A percentile compares a stretch with the other conserved stretches of the same genome.
Conservation (phyloP, 2,888 invertebrate species). For the Eristalis tenax region DNA sequence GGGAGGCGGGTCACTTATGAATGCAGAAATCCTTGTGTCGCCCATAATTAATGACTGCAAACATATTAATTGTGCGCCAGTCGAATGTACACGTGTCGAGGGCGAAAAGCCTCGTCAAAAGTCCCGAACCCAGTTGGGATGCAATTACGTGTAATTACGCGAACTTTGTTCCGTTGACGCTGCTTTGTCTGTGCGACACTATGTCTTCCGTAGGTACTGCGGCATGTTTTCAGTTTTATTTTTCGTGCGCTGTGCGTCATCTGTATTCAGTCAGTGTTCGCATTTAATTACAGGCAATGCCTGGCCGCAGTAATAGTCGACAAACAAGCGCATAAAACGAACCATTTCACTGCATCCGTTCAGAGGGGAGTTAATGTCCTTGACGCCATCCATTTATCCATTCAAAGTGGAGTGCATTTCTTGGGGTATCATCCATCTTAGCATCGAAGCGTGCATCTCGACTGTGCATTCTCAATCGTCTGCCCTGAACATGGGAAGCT, state of each 20-base stretch:
- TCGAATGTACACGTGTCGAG: constrained; percentile 36
- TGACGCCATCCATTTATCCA: constrained; percentile 31
- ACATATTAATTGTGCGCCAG: constrained; percentile 64
- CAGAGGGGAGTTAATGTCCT: constrained; percentile 19
- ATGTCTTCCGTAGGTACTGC: neutral
- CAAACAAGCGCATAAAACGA: constrained; percentile 48
- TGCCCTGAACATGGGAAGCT: neutral
- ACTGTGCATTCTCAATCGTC: constrained; percentile 47
- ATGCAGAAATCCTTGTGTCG: constrained; percentile 39
- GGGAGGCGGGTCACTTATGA: constrained; percentile 15
- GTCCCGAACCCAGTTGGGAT: constrained; percentile 61
- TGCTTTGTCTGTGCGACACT: neutral
- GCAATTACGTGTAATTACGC: constrained; percentile 64
- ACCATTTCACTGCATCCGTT: neutral
- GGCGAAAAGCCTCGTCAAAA: constrained; percentile 48
- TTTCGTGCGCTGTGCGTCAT: neutral
- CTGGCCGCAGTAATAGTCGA: constrained; percentile 17
- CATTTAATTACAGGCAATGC: constrained; percentile 26
- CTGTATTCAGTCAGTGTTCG: constrained; percentile 36
- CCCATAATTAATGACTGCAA: constrained; percentile 66
- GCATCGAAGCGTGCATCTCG: constrained; percentile 6
- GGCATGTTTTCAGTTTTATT: neutral
- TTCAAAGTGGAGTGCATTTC: constrained; percentile 34
- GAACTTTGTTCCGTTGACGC: constrained; percentile 38
- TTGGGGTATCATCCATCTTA: constrained; percentile 57